These are phyloP conservation scores for Ceratitis capitata DNA, from an alignment of 1,140 invertebrate genomes.

Conservation along the genomic window DNA sequence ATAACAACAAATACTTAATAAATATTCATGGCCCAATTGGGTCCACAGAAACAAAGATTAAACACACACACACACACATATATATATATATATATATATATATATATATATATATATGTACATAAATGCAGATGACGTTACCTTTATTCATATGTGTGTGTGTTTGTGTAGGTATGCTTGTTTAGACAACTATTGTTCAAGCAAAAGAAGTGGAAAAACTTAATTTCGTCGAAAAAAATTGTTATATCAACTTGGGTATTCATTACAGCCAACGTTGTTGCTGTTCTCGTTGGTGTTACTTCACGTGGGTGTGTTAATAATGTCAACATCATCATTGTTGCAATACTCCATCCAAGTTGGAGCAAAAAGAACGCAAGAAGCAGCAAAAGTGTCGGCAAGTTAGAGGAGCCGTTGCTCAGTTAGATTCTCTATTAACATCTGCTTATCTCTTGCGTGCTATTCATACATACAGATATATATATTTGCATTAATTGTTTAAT, in stretches of 20 bases:
- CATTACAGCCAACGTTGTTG: not conserved
- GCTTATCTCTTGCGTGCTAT: no score
- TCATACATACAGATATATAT: no score
- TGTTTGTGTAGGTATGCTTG: not conserved
- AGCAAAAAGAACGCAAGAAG: no score
- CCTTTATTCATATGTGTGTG: not conserved
- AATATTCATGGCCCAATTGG: slow-evolving; percentile 13
- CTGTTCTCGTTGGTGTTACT: not conserved
- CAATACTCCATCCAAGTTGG: no score
- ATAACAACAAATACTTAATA: not conserved
- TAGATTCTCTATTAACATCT: no score
- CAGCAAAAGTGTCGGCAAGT: not conserved
- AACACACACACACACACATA: not conserved
- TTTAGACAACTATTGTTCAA: not conserved
- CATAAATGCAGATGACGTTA: not conserved
- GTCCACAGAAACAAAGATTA: not conserved
- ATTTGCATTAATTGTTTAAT: no score
- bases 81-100: not conserved
- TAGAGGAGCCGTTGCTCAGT: no score
- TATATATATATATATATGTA: not conserved
- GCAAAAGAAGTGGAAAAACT: not conserved
- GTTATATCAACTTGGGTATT: not conserved
- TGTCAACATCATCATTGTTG: not conserved
- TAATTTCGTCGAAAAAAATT: not conserved
- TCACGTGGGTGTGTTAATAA: not conserved